phyloP scores from a whole-genome alignment of 2,888 invertebrate species.

The Xestoiulus laeticollis region DNA sequence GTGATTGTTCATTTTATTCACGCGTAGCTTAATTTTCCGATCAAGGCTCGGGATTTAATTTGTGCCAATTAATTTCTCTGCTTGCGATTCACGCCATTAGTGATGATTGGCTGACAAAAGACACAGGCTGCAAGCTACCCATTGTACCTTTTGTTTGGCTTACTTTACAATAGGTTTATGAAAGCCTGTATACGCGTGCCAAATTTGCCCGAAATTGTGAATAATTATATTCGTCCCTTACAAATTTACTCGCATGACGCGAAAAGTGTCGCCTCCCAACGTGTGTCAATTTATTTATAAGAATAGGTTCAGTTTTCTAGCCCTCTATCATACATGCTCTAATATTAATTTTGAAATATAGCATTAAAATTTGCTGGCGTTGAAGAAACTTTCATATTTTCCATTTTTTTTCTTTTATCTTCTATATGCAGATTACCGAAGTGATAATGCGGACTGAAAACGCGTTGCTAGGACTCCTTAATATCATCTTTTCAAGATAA shows the following conservation, averaged over 20 bases:
- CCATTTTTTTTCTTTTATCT: neutral
- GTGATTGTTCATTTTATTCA: neutral
- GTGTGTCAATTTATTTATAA: neutral
- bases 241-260: neutral
- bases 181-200: neutral
- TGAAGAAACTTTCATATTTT: neutral
- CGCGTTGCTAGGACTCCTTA: neutral
- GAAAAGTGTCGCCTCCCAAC: neutral
- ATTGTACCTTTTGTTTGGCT: neutral
- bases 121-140: neutral
- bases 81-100: neutral
- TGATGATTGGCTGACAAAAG: constrained; percentile 7
- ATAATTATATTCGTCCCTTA: neutral
- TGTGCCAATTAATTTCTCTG: neutral
- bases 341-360: constrained; percentile 21
- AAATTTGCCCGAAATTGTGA: neutral
- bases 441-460: neutral
- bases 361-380: neutral
- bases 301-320: neutral
- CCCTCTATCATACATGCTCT: neutral
- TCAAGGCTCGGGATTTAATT: neutral
- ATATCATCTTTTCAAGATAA: constrained; percentile 12
- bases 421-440: neutral
- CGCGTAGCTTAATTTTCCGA: neutral
- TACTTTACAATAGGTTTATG: neutral